Evolutionary conservation across 2,113 vertebrate species (phyloP).

Genomic region (Strix aluco): DNA sequence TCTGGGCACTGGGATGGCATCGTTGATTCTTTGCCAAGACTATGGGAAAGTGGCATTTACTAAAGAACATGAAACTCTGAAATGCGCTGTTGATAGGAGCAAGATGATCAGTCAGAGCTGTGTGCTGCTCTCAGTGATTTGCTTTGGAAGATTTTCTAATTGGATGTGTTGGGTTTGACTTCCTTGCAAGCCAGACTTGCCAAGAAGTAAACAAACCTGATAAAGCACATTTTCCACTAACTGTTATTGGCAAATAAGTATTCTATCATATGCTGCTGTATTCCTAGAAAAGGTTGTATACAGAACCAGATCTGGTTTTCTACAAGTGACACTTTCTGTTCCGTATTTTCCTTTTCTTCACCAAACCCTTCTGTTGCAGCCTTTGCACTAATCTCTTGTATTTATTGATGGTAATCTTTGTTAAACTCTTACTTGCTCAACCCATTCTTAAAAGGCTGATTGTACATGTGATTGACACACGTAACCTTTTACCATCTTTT

Average conservation of each 20-base stretch:
- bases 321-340: background rate
- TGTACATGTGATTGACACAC: background rate
- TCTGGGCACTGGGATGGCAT: background rate
- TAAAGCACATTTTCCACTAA: slow-evolving; percentile 46
- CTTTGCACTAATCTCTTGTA: background rate
- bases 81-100: background rate
- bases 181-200: background rate
- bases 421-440: background rate
- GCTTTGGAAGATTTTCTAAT: background rate
- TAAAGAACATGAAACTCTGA: background rate
- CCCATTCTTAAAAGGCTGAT: background rate
- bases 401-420: background rate
- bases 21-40: background rate
- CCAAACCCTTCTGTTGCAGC: background rate
- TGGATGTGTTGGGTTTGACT: background rate
- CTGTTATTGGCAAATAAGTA: slow-evolving; percentile 47
- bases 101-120: background rate
- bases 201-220: slow-evolving; percentile 48
- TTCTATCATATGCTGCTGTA: slow-evolving; percentile 19
- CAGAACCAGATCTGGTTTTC: background rate
- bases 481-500: background rate
- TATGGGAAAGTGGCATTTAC: background rate
- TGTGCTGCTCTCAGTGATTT: background rate
- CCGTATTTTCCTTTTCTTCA: background rate
- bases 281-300: background rate